phyloP scores from a whole-genome alignment of 2,797 vertebrate species.

The Sardinella longiceps region DNA sequence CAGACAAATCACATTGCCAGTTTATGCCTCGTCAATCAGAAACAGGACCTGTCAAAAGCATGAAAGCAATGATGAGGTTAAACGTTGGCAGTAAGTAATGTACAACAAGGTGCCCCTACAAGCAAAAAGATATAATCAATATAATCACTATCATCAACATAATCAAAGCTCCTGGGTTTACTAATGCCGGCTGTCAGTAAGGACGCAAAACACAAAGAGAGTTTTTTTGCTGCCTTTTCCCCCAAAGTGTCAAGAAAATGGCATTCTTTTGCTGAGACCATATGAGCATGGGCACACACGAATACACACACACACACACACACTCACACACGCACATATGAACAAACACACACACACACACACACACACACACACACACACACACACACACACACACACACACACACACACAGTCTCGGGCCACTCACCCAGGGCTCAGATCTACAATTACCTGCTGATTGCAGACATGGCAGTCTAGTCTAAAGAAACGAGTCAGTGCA shows the following conservation, averaged over 20 bases:
- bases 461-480: background rate
- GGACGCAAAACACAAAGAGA: background rate
- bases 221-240: no score
- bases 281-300: no score
- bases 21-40: no score
- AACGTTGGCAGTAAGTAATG: background rate
- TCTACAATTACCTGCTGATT: background rate
- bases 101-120: no score
- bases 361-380: no score
- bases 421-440: background rate
- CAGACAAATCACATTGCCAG: no score
- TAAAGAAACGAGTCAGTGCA: background rate
- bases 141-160: background rate
- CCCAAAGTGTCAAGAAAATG: no score
- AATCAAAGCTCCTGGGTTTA: background rate
- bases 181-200: no score
- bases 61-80: background rate
- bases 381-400: background rate
- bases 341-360: no score
- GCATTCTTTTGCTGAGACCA: no score
- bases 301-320: no score
- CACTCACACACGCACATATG: no score
- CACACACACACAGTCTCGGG: background rate
- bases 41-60: background rate
- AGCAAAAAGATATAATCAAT: background rate